A percentile compares a stretch with the other conserved stretches of the same genome.
Conservation (phyloP, 2,888 invertebrate species). For the Temnothorax unifasciatus region DNA sequence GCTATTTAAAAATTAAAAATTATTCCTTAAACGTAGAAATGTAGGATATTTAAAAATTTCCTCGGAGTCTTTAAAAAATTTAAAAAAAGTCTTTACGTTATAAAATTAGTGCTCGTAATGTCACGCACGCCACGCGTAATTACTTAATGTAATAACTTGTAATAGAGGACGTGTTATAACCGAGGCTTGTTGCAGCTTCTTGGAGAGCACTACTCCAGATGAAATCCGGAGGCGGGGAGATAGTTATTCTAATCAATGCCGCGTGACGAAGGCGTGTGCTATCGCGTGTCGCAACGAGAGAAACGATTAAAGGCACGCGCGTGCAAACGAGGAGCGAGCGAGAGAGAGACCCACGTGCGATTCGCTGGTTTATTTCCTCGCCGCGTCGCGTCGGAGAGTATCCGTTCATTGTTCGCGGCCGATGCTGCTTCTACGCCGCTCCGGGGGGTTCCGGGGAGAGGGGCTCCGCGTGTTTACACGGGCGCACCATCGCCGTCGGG, state of each 20-base stretch:
- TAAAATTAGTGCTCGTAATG: neutral
- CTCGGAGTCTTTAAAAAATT: too few species aligned
- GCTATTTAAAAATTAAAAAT: neutral
- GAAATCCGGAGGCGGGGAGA: conserved; percentile 12
- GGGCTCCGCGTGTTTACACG: conserved; percentile 18
- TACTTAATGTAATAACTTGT: neutral
- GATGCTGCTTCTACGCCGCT: neutral
- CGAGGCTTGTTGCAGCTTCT: neutral
- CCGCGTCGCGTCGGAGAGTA: neutral
- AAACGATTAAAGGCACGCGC: conserved; percentile 36
- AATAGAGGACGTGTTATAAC: too few species aligned
- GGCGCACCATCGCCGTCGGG: conserved; percentile 7
- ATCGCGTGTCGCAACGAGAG: conserved; percentile 27
- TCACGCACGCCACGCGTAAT: neutral
- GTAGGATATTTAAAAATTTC: neutral
- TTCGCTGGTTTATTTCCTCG: conserved; percentile 35
- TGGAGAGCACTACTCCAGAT: conserved; percentile 1
- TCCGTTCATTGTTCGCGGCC: conserved; percentile 30
- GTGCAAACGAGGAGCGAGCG: conserved; percentile 16
- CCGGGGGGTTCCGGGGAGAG: neutral
- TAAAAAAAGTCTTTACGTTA: neutral
- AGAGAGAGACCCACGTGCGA: conserved; percentile 38
- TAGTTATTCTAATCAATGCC: conserved; percentile 35
- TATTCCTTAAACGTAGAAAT: neutral
- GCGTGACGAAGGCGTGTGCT: conserved; percentile 45